Conservation (phyloP, 1,140 invertebrate species). For the Ectropis grisescens region DNA sequence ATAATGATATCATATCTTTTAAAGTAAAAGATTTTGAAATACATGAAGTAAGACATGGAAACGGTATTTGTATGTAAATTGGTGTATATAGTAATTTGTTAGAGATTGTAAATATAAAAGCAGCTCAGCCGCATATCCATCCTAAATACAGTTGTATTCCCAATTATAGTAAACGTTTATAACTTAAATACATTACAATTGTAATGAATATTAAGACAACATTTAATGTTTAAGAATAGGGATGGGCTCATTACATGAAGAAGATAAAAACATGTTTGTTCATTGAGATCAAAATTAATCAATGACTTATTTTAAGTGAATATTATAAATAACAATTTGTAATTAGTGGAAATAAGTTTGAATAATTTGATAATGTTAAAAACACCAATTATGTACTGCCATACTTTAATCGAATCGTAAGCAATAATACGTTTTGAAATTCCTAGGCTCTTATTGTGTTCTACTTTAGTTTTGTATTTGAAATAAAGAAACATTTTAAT, state of each 20-base stretch:
- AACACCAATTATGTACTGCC: no score
- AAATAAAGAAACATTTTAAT: no score
- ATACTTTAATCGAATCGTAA: no score
- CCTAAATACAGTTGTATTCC: constrained; percentile 32
- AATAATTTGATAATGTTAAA: no score
- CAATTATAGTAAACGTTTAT: not conserved
- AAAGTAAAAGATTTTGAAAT: not conserved
- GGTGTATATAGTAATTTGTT: constrained; percentile 32
- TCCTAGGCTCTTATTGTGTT: no score
- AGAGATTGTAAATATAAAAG: constrained; percentile 23
- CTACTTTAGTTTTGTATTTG: no score
- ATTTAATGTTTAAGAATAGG: not conserved
- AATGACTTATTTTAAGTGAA: not conserved
- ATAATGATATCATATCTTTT: constrained; percentile 5
- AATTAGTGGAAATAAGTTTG: no score
- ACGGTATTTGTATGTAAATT: constrained; percentile 27
- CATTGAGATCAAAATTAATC: not conserved
- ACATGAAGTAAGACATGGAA: constrained; percentile 8
- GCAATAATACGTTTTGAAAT: no score
- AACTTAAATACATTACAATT: not conserved
- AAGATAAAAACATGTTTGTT: not conserved
- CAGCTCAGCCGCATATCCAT: constrained; percentile 58
- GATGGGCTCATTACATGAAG: not conserved
- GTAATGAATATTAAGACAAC: not conserved
- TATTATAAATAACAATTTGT: not conserved